Base-by-base conservation (phyloP, 2,888 invertebrate species). In the Hirtodrosophila histrioides region DNA sequence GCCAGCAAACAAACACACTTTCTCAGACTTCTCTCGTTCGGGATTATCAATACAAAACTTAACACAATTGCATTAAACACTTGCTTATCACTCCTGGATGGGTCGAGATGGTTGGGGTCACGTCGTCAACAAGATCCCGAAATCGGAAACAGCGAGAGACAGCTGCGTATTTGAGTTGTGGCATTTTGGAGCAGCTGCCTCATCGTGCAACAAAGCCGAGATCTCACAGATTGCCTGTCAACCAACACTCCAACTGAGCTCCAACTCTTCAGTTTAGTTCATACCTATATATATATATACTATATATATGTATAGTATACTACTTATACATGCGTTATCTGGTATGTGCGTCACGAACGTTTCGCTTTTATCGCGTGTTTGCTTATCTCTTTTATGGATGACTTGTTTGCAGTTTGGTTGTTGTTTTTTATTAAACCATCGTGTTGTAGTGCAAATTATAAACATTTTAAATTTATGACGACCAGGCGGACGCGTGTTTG, bases 141-240 rank as follows among this genome's bases (percentile, higher is more conserved):
- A 91, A 91, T 91, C 91, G 90, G 90, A 90, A 90, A 90, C 88
- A 91, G 88, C 89, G 88, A 89, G 87, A 90, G 91, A 88, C 91
- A 91, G 90, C 88, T 89, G 90, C 88, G 70, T 88, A 77, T 70
- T 61, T 44, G 56, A 57, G 44, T 48, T 60, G 23, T 1, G 8
- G 9, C 17, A 50, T 17, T 27, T 45, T 43, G n/a, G 72, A 89
- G 88, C 90, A 90, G 89, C 86, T 90, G 90, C 79, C 90, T 88
- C 88, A 78, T 87, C 90, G 90, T 89, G 90, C 89, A 87, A 91
- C 89, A 89, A 91, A 90, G 91, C 90, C 90, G 89, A 91, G 91
- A 91, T 91, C 91, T 90, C 86, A 88, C 54, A 57, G 62, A 50
- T 29, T 55, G 67, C 33, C 56, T 37, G 49, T 49, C 69, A 78